These are phyloP conservation scores for Chrysemys picta DNA, from an alignment of 2,113 vertebrate species.

Conservation along the genomic window DNA sequence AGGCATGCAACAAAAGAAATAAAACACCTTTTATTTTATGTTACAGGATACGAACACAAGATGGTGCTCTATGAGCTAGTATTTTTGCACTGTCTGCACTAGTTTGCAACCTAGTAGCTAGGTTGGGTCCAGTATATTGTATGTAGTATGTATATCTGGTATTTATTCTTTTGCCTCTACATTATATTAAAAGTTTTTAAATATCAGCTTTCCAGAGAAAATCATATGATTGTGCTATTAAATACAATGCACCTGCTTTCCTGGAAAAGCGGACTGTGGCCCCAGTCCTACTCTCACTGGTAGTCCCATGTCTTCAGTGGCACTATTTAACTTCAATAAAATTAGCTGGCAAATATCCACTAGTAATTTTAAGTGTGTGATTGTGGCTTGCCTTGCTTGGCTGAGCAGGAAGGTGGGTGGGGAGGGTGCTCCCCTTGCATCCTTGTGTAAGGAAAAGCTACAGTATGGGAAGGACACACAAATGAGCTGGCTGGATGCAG, in stretches of 20 bases:
- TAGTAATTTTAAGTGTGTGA: background rate
- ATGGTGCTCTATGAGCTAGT: slow-evolving; percentile 62
- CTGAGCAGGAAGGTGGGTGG: background rate
- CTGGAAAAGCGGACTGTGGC: background rate
- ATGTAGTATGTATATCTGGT: background rate
- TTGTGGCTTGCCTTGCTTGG: background rate
- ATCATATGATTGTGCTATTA: background rate
- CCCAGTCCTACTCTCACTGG: background rate
- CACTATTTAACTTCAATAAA: background rate
- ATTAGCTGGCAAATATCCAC: background rate
- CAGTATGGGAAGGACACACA: background rate
- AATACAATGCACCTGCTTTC: background rate
- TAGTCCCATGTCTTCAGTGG: background rate
- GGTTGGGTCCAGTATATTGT: background rate
- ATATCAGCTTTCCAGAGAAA: background rate
- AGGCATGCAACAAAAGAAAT: slow-evolving; percentile 46
- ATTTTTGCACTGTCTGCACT: too few species aligned
- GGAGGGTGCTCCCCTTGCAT: background rate
- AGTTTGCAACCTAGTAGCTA: background rate
- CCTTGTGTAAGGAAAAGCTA: background rate
- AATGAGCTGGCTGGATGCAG: background rate
- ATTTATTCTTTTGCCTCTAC: background rate
- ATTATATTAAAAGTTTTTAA: background rate
- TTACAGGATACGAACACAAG: slow-evolving; percentile 63
- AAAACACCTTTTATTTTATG: slow-evolving; percentile 1